phyloP scores from a whole-genome alignment of 2,113 vertebrate species.

The Saccopteryx leptura region DNA sequence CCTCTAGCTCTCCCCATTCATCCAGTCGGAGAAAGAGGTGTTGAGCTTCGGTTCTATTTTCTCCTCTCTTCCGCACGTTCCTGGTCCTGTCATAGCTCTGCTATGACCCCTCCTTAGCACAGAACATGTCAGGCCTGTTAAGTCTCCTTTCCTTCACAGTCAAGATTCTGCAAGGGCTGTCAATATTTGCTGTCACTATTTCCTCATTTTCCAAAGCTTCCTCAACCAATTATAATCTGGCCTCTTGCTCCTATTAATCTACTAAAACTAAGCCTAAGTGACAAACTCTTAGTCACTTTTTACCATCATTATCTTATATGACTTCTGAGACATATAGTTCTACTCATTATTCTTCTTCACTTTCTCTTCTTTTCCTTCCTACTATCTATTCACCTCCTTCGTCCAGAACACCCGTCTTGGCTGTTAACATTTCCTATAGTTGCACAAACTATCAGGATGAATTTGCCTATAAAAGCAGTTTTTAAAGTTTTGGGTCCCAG shows the following conservation, averaged over 20 bases:
- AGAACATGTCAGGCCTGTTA: neutral
- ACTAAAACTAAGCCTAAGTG: constrained; percentile 9
- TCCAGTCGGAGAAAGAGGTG: neutral
- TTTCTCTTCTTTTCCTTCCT: neutral
- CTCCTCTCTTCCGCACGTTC: neutral
- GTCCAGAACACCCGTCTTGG: neutral
- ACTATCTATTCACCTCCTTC: neutral
- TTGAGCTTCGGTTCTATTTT: neutral
- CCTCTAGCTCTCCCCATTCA: neutral
- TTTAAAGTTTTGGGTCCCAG: neutral
- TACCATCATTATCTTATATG: neutral
- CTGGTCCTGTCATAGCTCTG: neutral
- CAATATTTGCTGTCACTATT: constrained; percentile 19
- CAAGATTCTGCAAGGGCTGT: constrained; percentile 30
- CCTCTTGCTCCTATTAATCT: neutral
- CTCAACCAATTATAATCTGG: neutral
- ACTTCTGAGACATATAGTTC: neutral
- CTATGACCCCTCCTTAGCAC: neutral
- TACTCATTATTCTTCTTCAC: neutral
- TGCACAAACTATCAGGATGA: neutral
- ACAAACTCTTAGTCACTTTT: constrained; percentile 46
- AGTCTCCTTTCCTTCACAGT: neutral
- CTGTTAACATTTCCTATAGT: neutral
- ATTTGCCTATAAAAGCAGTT: neutral
- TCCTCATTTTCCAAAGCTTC: constrained; percentile 13